Evolutionary conservation across 1,140 invertebrate species (phyloP), one percentile per base, ranked within the genome.

Genomic region (Thaumetopoea pityocampa): DNA sequence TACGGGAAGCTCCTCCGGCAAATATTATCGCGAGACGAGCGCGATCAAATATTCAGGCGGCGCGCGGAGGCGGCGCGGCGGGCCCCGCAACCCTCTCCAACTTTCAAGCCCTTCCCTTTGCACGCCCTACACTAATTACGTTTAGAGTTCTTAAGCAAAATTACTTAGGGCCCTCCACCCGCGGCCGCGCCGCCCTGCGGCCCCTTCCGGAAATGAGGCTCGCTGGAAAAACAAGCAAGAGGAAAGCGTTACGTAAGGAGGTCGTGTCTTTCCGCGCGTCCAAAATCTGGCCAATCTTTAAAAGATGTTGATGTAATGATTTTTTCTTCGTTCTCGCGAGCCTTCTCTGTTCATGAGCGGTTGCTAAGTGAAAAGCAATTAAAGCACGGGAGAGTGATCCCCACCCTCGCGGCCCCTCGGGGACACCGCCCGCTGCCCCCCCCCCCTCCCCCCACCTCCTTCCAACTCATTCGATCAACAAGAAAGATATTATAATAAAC

Each of bases 121-220:
- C 85, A 83, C 80, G 78, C 81, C 85, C 85, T 85, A 85, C 79
- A 86, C 85, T 86, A 86, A 86, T 86, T 86, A 86, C 85, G 85
- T 86, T 86, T 86, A 86, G 85, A 86, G 85, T 86, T 86, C 85
- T 86, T 86, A 86, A 86, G 85, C 83, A 79, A 86, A 86, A 86
- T 86, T 86, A 86, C 85, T 86, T 85, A 86, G 85, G 74, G 79
- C 80, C 78, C 83, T 76, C 78, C 73, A 70, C 81, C 72, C 68
- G 65, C 61, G 57, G 57, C 57, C 47, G 47, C 62, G 32, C 56
- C 54, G 38, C 63, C 63, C 49, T 65, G 66, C 77, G 60, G 61
- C 73, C 67, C 68, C 69, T 67, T 56, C 80, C 72, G 76, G 77
- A 81, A 82, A 84, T 80, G 78, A 81, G 76, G 72, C 78, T 64